A percentile compares a stretch with the other conserved stretches of the same genome.
Evolutionary conservation across 2,113 vertebrate genomes (phyloP).

Genomic region (Forbesichthys agassizii): DNA sequence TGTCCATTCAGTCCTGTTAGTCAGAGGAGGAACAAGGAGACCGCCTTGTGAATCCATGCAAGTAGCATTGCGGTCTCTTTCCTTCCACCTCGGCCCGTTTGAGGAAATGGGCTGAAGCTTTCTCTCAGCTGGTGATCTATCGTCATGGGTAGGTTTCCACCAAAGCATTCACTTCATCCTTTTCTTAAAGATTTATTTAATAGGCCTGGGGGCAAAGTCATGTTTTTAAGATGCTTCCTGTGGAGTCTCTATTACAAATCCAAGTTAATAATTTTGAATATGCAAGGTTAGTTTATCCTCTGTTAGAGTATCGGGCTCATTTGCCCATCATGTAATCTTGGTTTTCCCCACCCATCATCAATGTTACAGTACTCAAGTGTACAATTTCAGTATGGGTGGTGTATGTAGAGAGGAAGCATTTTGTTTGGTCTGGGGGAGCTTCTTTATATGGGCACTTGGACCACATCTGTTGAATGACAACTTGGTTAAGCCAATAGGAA

Average conservation of each 20-base stretch:
- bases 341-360: neutral
- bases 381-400: conserved; percentile 2
- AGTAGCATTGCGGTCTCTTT: conserved; percentile 23
- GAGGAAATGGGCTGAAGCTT: conserved; percentile 15
- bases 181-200: no score
- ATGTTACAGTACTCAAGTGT: neutral
- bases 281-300: neutral
- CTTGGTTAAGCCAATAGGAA: conserved; percentile 61
- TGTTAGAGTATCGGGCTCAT: neutral
- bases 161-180: conserved; percentile 17
- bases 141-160: conserved; percentile 19
- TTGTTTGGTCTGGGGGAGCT: conserved; percentile 35
- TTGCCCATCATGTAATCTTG: neutral
- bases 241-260: conserved; percentile 17
- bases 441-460: conserved; percentile 47
- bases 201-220: conserved; percentile 13
- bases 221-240: conserved; percentile 19
- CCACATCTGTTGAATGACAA: conserved; percentile 49
- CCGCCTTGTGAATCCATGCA: no score
- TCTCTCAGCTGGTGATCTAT: conserved; percentile 33
- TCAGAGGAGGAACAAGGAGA: conserved; percentile 21
- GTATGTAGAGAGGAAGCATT: neutral
- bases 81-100: conserved; percentile 13
- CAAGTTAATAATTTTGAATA: neutral
- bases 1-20: conserved; percentile 51